These are phyloP conservation scores for Larimichthys crocea DNA, from an alignment of 2,113 vertebrate species.

Conservation along the genomic window DNA sequence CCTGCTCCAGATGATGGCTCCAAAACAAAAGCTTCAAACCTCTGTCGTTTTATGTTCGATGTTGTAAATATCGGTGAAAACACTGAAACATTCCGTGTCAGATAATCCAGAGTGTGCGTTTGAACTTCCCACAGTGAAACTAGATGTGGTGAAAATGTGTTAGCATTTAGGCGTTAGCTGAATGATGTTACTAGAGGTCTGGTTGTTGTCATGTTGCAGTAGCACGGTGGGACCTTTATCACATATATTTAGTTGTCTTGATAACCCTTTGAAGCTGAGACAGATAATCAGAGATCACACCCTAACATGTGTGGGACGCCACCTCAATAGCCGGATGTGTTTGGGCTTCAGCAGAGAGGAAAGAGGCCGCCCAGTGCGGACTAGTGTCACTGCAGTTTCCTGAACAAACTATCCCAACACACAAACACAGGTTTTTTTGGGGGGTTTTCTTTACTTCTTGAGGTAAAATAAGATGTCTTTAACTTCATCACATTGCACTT, in stretches of 20 bases:
- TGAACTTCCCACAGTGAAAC: neutral
- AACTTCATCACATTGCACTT: neutral
- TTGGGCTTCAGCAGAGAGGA: slow-evolving; percentile 70
- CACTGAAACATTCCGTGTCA: neutral
- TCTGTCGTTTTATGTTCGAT: neutral
- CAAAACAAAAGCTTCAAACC: neutral
- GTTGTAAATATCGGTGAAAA: too few relatives aligned
- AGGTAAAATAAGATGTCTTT: neutral
- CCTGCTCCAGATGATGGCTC: neutral
- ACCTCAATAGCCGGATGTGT: slow-evolving; percentile 83
- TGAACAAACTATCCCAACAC: neutral
- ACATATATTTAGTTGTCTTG: slow-evolving; percentile 78
- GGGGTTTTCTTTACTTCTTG: neutral
- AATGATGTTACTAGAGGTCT: slow-evolving; percentile 17
- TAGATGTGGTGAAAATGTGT: neutral
- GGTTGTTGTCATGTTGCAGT: slow-evolving; percentile 65
- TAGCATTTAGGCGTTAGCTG: neutral
- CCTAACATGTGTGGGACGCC: slow-evolving; percentile 70
- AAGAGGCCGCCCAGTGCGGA: slow-evolving; percentile 67
- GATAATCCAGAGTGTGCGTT: too few relatives aligned
- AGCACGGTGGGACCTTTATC: slow-evolving; percentile 68
- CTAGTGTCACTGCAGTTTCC: slow-evolving; percentile 30
- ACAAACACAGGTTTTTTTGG: neutral
- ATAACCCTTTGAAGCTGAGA: slow-evolving; percentile 77
- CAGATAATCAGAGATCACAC: slow-evolving; percentile 75